Evolutionary conservation across 2,113 vertebrate genomes (phyloP).

Genomic region (Acanthisitta chloris): DNA sequence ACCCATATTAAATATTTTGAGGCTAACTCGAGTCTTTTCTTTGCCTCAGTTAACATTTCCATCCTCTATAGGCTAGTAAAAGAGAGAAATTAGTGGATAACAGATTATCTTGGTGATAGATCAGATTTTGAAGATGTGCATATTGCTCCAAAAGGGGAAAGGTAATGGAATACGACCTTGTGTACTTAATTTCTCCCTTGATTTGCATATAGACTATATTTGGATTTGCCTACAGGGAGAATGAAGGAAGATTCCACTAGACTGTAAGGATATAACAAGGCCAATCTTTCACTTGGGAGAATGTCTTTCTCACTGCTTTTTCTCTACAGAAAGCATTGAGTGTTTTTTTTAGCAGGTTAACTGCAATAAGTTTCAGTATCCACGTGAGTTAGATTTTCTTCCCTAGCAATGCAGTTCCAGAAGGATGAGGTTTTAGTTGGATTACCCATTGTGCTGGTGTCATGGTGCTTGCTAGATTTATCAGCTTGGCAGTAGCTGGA

Average conservation of each 20-base stretch:
- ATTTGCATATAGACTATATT: not conserved
- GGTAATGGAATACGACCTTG: not conserved
- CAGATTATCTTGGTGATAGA: not conserved
- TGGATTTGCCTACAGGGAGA: not conserved
- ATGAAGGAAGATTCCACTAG: not conserved
- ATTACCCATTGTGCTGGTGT: not conserved
- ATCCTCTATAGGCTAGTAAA: not conserved
- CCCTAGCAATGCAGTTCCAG: not conserved
- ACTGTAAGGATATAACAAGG: not conserved
- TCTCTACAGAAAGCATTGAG: too few relatives aligned
- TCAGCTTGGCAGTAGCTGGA: not conserved
- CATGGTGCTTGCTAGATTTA: not conserved
- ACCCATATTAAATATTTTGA: not conserved
- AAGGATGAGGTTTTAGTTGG: not conserved
- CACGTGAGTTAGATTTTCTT: not conserved
- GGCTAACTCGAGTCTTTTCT: not conserved
- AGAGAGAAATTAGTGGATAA: not conserved
- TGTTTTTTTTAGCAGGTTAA: not conserved
- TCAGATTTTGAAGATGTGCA: not conserved
- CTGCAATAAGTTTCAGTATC: not conserved
- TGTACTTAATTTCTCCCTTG: not conserved
- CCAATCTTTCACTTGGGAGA: not conserved
- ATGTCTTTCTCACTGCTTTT: not conserved
- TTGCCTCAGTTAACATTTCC: rapidly evolving
- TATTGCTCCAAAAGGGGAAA: not conserved